phyloP scores from a whole-genome alignment of 2,888 invertebrate species.

The Drosophila acutilabella region DNA sequence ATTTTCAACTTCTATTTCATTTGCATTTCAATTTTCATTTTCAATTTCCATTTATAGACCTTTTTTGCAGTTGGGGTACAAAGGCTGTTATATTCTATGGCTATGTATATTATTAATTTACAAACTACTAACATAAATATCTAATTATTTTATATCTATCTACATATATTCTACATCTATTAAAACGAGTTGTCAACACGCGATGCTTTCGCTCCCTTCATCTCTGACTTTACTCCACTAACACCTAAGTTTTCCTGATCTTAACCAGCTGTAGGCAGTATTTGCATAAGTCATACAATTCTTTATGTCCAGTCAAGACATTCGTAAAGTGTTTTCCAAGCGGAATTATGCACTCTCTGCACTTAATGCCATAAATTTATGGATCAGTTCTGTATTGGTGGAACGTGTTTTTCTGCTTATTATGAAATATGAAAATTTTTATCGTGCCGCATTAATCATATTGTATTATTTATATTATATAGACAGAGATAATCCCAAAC shows the following conservation, averaged over 20 bases:
- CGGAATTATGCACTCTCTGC: conserved; percentile 13
- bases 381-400: background rate
- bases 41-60: background rate
- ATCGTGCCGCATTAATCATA: background rate
- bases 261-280: background rate
- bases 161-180: background rate
- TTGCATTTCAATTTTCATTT: conserved; percentile 5
- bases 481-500: background rate
- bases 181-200: conserved; percentile 25
- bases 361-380: conserved; percentile 7
- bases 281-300: conserved; percentile 40
- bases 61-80: background rate
- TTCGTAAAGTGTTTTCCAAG: conserved; percentile 7
- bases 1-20: conserved; percentile 14
- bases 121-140: conserved; percentile 11
- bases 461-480: background rate
- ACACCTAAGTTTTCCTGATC: background rate
- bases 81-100: background rate
- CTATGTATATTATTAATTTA: background rate
- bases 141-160: background rate
- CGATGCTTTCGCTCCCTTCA: background rate
- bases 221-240: background rate
- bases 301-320: conserved; percentile 11
- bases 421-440: conserved; percentile 9
- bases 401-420: conserved; percentile 15